These are phyloP conservation scores for Lamellibrachia satsuma DNA, from an alignment of 2,888 invertebrate species.

Conservation along the genomic window DNA sequence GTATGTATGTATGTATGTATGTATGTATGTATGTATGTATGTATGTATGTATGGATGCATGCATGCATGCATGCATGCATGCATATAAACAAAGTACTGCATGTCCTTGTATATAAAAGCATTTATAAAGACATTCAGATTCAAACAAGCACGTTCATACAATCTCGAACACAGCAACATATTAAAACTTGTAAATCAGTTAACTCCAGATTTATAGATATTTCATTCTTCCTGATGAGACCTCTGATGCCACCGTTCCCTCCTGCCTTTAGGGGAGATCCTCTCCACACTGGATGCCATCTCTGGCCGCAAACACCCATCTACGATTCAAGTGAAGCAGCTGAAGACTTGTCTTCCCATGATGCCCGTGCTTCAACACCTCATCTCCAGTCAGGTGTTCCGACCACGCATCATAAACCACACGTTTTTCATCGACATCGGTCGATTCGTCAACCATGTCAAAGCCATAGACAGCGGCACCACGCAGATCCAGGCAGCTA, in stretches of 20 bases:
- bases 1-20: too few relatives aligned
- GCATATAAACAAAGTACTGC: too few relatives aligned
- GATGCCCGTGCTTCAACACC: slow-evolving; percentile 57
- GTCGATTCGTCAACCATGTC: slow-evolving; percentile 56
- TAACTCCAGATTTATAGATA: neutral
- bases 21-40: too few relatives aligned
- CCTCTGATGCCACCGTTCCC: neutral
- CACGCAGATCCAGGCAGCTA: slow-evolving; percentile 61
- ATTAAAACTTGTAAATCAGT: neutral
- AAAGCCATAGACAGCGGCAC: slow-evolving; percentile 59
- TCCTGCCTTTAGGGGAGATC: slow-evolving; percentile 53
- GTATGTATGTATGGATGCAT: too few relatives aligned
- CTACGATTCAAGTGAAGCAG: slow-evolving; percentile 60
- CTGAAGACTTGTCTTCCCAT: slow-evolving; percentile 58
- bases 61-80: too few relatives aligned
- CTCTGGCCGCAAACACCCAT: slow-evolving; percentile 63
- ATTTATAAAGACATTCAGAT: neutral
- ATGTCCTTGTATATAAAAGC: neutral
- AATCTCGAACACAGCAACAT: neutral
- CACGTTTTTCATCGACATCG: slow-evolving; percentile 56
- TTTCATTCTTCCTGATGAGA: neutral
- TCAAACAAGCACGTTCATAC: neutral
- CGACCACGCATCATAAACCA: slow-evolving; percentile 56
- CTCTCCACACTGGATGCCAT: slow-evolving; percentile 58
- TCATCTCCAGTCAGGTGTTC: slow-evolving; percentile 61